These are phyloP conservation scores for Nomada fabriciana DNA, from an alignment of 2,888 invertebrate species.

Conservation along the genomic window DNA sequence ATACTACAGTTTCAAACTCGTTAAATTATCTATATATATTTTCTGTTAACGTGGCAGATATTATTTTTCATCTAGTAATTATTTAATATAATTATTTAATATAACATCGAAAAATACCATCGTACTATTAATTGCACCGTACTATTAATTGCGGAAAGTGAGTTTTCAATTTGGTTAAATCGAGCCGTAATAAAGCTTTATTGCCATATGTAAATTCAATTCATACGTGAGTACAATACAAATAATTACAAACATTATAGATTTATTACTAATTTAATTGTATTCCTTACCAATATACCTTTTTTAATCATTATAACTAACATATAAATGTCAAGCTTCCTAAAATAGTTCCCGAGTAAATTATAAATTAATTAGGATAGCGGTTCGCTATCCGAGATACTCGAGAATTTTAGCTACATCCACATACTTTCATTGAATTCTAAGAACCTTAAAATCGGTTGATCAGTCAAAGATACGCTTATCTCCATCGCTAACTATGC, in stretches of 20 bases:
- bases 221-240: no score
- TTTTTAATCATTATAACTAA: background rate
- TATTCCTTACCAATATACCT: background rate
- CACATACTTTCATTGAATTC: background rate
- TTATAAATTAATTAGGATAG: no score
- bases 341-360: background rate
- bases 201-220: background rate
- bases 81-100: no score
- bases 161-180: background rate
- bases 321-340: background rate
- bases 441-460: constrained; percentile 14
- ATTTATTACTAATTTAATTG: background rate
- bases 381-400: background rate
- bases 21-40: no score
- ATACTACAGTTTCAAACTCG: no score
- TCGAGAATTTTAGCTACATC: background rate
- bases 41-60: no score
- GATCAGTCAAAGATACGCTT: constrained; percentile 10
- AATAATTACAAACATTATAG: background rate
- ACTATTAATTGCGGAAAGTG: background rate
- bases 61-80: no score
- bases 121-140: background rate
- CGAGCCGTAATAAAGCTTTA: background rate
- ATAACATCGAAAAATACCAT: no score
- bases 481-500: constrained; percentile 23